These are phyloP conservation scores for Paratilapia polleni DNA, from an alignment of 2,113 vertebrate genomes.

Conservation along the genomic window DNA sequence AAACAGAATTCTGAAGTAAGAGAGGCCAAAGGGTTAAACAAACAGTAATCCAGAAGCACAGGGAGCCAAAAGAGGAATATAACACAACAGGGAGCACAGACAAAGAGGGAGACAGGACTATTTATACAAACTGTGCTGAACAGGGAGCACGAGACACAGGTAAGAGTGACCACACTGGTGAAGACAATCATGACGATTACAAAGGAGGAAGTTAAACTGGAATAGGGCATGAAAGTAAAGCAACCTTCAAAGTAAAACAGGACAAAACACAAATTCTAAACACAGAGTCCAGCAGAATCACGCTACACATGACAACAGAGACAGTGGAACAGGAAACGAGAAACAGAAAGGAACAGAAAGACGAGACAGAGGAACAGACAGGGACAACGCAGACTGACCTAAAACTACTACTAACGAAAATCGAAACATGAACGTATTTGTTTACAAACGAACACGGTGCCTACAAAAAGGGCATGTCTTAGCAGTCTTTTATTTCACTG, in stretches of 20 bases:
- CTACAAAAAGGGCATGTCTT: not conserved
- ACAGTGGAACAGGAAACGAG: rapidly evolving
- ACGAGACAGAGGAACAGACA: too few relatives aligned
- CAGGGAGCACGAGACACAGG: not conserved
- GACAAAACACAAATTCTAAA: not conserved
- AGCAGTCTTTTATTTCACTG: not conserved
- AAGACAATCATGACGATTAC: too few relatives aligned
- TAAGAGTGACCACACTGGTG: rapidly evolving
- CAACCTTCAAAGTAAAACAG: not conserved
- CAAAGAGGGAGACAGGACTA: not conserved
- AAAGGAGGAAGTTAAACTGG: not conserved
- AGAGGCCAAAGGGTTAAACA: not conserved
- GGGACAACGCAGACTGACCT: not conserved
- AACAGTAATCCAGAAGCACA: rapidly evolving
- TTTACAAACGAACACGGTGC: too few relatives aligned
- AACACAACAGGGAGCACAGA: not conserved
- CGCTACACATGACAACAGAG: not conserved
- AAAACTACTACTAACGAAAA: not conserved
- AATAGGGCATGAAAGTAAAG: not conserved
- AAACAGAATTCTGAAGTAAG: not conserved
- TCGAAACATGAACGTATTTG: not conserved
- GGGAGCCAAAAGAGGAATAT: not conserved
- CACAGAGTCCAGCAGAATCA: rapidly evolving
- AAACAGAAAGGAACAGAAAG: not conserved
- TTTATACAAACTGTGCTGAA: not conserved